Evolutionary conservation across 2,888 invertebrate species (phyloP).

Genomic region (Panzeria rudis): DNA sequence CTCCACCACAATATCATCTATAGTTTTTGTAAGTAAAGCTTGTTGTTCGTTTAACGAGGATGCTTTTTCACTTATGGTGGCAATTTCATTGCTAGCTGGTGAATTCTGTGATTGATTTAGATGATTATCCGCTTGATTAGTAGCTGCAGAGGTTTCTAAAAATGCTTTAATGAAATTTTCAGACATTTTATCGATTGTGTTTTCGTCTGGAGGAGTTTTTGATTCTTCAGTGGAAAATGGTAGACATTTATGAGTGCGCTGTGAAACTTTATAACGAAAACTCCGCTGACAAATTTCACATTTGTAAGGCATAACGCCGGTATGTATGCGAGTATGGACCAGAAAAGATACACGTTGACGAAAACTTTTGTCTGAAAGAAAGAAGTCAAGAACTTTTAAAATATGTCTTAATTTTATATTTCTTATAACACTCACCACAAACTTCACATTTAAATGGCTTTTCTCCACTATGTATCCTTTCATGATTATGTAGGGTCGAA

Average conservation of each 20-base stretch:
- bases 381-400: background rate
- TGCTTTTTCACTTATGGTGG: constrained; percentile 69
- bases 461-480: constrained; percentile 90
- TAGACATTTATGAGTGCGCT: constrained; percentile 91
- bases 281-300: constrained; percentile 91
- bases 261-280: constrained; percentile 93
- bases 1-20: constrained; percentile 83
- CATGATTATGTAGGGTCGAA: constrained; percentile 94
- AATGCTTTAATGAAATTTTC: constrained; percentile 80
- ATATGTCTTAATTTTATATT: background rate
- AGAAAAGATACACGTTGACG: constrained; percentile 93
- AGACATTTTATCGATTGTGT: constrained; percentile 75
- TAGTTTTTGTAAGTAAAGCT: constrained; percentile 79
- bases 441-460: constrained; percentile 94
- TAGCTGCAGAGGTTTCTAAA: constrained; percentile 74
- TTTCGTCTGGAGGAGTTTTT: background rate
- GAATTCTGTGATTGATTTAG: constrained; percentile 82
- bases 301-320: constrained; percentile 94
- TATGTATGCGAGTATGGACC: constrained; percentile 92
- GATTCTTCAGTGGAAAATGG: constrained; percentile 44
- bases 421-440: constrained; percentile 86
- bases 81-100: constrained; percentile 83
- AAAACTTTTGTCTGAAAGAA: constrained; percentile 90
- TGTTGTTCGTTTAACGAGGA: constrained; percentile 74
- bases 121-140: constrained; percentile 31